A percentile compares a stretch with the other conserved stretches of the same genome.
These are phyloP conservation scores for Bembecia ichneumoniformis DNA, from an alignment of 2,888 invertebrate species.

Conservation along the genomic window DNA sequence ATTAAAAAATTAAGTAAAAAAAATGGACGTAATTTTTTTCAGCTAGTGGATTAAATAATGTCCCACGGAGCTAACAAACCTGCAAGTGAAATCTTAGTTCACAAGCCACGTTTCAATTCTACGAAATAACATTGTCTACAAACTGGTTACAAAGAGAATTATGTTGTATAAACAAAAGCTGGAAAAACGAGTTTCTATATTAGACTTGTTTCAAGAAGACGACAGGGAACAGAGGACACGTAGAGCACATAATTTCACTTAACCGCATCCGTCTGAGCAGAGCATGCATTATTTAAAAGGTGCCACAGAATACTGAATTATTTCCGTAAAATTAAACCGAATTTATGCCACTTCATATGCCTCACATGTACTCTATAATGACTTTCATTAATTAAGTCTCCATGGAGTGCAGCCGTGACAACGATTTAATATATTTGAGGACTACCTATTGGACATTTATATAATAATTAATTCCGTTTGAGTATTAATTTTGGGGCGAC, in stretches of 20 bases:
- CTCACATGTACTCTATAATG: not conserved
- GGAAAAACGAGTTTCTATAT: slow-evolving; percentile 13
- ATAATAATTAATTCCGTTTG: not conserved
- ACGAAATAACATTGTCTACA: not conserved
- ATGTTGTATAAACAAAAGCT: slow-evolving; percentile 9
- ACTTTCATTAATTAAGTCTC: not conserved
- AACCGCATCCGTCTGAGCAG: slow-evolving; percentile 25
- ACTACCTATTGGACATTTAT: not conserved
- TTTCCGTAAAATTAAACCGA: slow-evolving; percentile 8
- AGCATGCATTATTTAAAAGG: slow-evolving; percentile 5
- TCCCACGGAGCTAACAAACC: too few species aligned
- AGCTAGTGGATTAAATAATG: too few species aligned
- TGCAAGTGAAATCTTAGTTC: not conserved
- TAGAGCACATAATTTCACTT: slow-evolving; percentile 33
- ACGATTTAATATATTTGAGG: not conserved
- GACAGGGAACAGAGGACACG: slow-evolving; percentile 13
- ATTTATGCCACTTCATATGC: not conserved
- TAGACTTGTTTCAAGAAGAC: slow-evolving; percentile 7
- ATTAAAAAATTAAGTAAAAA: too few species aligned
- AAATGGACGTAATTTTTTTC: too few species aligned
- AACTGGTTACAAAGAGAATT: slow-evolving; percentile 2
- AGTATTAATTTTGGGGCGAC: not conserved
- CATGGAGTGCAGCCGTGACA: not conserved
- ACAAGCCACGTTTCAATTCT: slow-evolving; percentile 1
- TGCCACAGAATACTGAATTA: not conserved